A percentile compares a stretch with the other conserved stretches of the same genome.
Conservation (phyloP, 2,113 vertebrate species). For the Panthera uncia region DNA sequence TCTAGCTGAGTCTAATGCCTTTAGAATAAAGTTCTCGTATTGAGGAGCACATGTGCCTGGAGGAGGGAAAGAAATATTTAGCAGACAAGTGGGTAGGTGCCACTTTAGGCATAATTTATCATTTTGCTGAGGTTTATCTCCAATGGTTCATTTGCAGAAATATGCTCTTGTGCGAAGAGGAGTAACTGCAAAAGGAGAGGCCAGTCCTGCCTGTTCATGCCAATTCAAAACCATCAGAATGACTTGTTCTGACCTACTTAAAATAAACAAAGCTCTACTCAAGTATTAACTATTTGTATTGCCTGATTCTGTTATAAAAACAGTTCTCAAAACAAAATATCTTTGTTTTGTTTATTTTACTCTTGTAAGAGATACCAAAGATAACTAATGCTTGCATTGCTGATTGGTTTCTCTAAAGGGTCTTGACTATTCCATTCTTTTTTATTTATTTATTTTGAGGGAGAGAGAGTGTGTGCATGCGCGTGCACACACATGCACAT, state of each 20-base stretch:
- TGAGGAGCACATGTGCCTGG: background rate
- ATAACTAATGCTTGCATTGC: slow-evolving; percentile 6
- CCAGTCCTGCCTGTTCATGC: background rate
- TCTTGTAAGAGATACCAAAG: slow-evolving; percentile 43
- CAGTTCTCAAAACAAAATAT: slow-evolving; percentile 5
- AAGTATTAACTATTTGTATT: slow-evolving; percentile 33
- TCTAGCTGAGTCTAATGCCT: background rate
- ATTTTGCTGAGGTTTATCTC: background rate
- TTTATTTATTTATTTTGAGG: too few species aligned
- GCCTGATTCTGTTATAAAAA: background rate
- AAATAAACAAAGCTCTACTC: slow-evolving; percentile 22
- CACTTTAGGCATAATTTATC: background rate
- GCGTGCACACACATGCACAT: too few species aligned
- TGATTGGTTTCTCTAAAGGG: slow-evolving; percentile 9
- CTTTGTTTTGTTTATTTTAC: slow-evolving; percentile 47
- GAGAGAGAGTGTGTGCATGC: too few species aligned
- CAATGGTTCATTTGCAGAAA: slow-evolving; percentile 28
- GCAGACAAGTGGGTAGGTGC: background rate
- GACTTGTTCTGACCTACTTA: slow-evolving; percentile 48
- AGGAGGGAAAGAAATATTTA: background rate
- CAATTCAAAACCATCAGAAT: slow-evolving; percentile 47
- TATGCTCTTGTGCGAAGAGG: background rate
- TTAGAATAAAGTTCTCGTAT: background rate
- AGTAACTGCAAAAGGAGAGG: background rate
- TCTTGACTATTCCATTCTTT: slow-evolving; percentile 22